Evolutionary conservation across 2,113 vertebrate species (phyloP), one percentile per base, ranked within the genome.

Genomic region (Chaetura pelagica): DNA sequence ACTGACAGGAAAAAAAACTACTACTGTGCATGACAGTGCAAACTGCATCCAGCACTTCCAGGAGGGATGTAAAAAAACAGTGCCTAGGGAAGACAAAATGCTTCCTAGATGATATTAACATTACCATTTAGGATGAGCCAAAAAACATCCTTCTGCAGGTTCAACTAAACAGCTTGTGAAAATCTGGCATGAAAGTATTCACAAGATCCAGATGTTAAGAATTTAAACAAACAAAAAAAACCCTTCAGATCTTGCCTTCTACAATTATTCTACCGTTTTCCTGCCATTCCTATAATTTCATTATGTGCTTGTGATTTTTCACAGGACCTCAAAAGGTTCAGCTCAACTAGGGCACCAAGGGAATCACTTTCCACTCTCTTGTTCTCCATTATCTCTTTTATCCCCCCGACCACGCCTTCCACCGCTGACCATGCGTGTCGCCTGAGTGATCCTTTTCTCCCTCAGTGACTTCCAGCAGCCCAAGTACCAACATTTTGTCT

Each of bases 221-320:
- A 64, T 13, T 63, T 61, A 67, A 54, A 76, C 72, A 34, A 0
- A 6, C 29, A 80, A 82, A 87, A 34, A 12, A 21, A 49, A 49
- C 20, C 48, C 24, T 64, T 71, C 30, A 87, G 59, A 87, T 84
- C 84, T 78, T 91, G 61, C 90, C 59, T 93, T 84, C 52, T 80
- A 86, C 48, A 44, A 20, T 86, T 92, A 74, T 48, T 81, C 48
- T 63, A 82, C 58, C 49, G 49, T 55, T 83, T 81, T 42, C 66
- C 67, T 77, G 59, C 55, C 66, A 62, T 87, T 90, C 80, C 77
- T 69, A 79, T 81, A 89, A 73, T 95, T 90, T 93, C 7, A 57
- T 66, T 72, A 93, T 58, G 57, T 68, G 64, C 82, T 94, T 88
- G 84, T 78, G 84, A 94, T 78, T 94, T 96, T 95, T 89, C 87